A percentile compares a stretch with the other conserved stretches of the same genome.
These are phyloP conservation scores for Stomatorhinus ivindoensis DNA, from an alignment of 2,113 vertebrate genomes.

Conservation along the genomic window DNA sequence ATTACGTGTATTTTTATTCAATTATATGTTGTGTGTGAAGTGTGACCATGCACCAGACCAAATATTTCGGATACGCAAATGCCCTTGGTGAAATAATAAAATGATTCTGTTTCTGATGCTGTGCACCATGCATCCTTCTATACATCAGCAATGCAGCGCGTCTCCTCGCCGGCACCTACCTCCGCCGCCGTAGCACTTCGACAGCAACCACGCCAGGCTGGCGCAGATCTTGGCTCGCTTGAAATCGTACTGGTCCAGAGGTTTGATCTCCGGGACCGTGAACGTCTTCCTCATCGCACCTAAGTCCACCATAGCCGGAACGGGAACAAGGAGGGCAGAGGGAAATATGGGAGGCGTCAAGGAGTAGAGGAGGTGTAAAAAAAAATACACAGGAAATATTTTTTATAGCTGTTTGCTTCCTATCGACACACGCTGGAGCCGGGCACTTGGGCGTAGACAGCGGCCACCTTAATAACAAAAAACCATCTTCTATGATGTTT, in stretches of 20 bases:
- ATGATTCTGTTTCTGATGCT: background rate
- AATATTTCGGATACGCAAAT: background rate
- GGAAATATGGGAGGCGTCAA: slow-evolving; percentile 25
- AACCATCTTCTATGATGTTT: background rate
- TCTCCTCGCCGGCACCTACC: slow-evolving; percentile 48
- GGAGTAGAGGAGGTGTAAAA: background rate
- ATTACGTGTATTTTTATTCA: background rate
- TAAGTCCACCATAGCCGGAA: slow-evolving; percentile 68
- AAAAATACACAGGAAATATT: background rate
- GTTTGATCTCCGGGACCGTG: slow-evolving; percentile 77
- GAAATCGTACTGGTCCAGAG: slow-evolving; percentile 79
- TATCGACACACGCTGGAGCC: background rate
- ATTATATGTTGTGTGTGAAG: background rate
- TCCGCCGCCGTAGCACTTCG: slow-evolving; percentile 68
- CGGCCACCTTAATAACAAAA: background rate
- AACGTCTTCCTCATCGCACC: slow-evolving; percentile 64
- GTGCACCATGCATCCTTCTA: background rate
- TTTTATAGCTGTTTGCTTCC: background rate
- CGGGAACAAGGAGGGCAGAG: slow-evolving; percentile 25
- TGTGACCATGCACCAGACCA: background rate
- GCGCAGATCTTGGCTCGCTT: slow-evolving; percentile 70
- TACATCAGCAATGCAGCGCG: background rate
- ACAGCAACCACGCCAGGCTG: slow-evolving; percentile 76
- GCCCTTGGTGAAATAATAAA: background rate
- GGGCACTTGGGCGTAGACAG: background rate